A percentile compares a stretch with the other conserved stretches of the same genome.
Conservation (phyloP, 2,888 invertebrate species). For the Watsonalla cultraria region DNA sequence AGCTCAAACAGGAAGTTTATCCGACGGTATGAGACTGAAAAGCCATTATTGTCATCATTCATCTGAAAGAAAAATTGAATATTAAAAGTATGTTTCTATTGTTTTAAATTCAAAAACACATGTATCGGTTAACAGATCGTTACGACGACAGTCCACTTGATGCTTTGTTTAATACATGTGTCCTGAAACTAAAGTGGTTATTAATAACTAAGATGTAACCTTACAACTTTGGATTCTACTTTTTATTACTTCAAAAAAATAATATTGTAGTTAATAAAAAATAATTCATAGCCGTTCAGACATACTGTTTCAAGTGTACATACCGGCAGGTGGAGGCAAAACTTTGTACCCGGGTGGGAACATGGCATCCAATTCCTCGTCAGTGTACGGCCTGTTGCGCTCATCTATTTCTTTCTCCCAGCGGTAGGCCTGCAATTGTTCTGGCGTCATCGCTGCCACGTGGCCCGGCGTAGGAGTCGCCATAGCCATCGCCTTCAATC, state of each 20-base stretch:
- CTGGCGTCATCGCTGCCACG: conserved; percentile 98
- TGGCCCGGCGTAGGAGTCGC: conserved; percentile 98
- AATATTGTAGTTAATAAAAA: conserved; percentile 8
- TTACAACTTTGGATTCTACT: conserved; percentile 26
- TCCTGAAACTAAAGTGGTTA: conserved; percentile 72
- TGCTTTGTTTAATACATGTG: conserved; percentile 64
- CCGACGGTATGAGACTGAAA: conserved; percentile 66
- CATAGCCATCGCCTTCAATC: conserved; percentile 98
- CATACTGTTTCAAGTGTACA: conserved; percentile 26
- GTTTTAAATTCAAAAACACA: conserved; percentile 52
- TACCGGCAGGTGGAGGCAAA: conserved; percentile 94
- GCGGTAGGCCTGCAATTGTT: conserved; percentile 97
- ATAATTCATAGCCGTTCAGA: conserved; percentile 10
- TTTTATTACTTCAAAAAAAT: conserved; percentile 13
- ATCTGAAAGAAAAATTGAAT: conserved; percentile 74
- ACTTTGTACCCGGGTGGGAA: conserved; percentile 99
- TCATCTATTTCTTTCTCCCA: conserved; percentile 99
- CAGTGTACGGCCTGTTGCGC: conserved; percentile 95
- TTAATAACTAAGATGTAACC: conserved; percentile 64
- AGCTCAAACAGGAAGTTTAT: conserved; percentile 54
- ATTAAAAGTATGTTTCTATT: conserved; percentile 51
- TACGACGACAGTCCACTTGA: conserved; percentile 41
- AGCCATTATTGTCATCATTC: conserved; percentile 65
- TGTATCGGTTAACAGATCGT: conserved; percentile 41
- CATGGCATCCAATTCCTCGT: conserved; percentile 98